Conservation (phyloP, 2,113 vertebrate genomes). For the Ivindomyrus marchei region DNA sequence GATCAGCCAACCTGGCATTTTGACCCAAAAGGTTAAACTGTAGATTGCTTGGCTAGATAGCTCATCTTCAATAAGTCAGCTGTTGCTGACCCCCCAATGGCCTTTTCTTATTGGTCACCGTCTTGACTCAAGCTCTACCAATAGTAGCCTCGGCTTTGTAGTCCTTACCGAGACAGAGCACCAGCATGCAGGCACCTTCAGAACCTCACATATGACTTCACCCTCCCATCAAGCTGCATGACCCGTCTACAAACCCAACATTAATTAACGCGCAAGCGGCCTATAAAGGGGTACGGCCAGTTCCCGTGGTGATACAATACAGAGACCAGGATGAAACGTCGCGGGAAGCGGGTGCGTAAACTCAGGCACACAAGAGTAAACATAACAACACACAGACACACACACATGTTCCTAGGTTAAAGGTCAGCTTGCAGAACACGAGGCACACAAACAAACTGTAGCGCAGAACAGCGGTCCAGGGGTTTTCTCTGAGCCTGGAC, state of each 20-base stretch:
- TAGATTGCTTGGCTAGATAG: background rate
- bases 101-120: background rate
- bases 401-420: constrained; percentile 21
- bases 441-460: constrained; percentile 41
- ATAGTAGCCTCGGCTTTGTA: background rate
- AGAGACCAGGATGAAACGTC: background rate
- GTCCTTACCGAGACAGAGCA: background rate
- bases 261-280: background rate
- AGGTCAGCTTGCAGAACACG: constrained; percentile 35
- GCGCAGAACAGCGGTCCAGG: constrained; percentile 32
- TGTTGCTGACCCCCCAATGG: background rate
- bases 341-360: constrained; percentile 28
- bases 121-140: background rate
- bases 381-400: constrained; percentile 14
- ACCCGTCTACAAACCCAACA: background rate
- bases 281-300: background rate
- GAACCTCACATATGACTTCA: constrained; percentile 26
- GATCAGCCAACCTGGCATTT: background rate
- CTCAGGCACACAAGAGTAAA: constrained; percentile 7
- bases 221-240: background rate
- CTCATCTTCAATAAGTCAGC: background rate
- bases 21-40: background rate
- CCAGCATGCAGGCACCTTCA: constrained; percentile 30
- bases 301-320: background rate
- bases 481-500: background rate